Conservation (phyloP, 2,113 vertebrate genomes). For the Sceloporus tristichus region DNA sequence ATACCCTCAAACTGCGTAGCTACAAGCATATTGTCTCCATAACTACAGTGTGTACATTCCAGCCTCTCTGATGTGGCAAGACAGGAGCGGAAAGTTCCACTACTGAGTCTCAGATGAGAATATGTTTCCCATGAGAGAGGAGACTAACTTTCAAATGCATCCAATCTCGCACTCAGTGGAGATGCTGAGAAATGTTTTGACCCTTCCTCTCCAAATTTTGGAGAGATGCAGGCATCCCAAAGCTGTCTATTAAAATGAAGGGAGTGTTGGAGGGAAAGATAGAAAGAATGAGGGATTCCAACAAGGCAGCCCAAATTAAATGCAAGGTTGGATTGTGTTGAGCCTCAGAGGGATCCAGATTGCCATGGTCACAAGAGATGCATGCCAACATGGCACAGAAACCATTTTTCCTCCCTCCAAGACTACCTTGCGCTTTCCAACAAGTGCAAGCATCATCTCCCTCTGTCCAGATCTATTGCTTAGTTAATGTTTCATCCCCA, state of each 20-base stretch:
- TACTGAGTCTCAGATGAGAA: background rate
- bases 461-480: constrained; percentile 20
- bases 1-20: background rate
- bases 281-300: background rate
- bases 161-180: background rate
- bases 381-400: constrained; percentile 6
- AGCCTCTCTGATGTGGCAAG: background rate
- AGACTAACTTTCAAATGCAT: background rate
- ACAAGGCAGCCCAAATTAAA: background rate
- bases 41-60: background rate
- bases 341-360: background rate
- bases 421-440: accelerated
- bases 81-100: constrained; percentile 9
- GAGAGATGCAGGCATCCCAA: background rate
- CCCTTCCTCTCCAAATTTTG: background rate
- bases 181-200: background rate
- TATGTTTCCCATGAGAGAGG: background rate
- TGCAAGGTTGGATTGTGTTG: constrained; percentile 21
- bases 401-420: background rate
- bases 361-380: constrained; percentile 15
- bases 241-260: background rate
- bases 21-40: background rate
- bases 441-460: accelerated
- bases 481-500: background rate
- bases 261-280: no score